A percentile compares a stretch with the other conserved stretches of the same genome.
Evolutionary conservation across 2,888 invertebrate genomes (phyloP).

Genomic region (Autographa gamma): DNA sequence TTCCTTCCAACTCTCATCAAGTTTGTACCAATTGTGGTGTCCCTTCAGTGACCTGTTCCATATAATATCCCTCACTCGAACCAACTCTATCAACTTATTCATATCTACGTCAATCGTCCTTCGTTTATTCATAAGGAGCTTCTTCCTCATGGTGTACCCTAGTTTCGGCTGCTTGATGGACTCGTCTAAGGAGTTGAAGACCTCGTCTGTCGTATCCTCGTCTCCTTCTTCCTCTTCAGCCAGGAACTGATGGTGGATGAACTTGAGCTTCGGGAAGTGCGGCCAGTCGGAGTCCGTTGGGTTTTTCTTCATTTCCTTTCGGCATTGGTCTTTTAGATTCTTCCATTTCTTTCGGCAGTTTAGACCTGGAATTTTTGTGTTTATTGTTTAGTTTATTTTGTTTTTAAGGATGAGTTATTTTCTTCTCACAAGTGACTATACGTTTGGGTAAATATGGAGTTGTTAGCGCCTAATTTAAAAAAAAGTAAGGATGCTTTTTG

Average conservation of each 20-base stretch:
- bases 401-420: too few species aligned
- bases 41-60: conserved; percentile 85
- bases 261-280: conserved; percentile 80
- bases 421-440: too few species aligned
- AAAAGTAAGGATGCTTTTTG: background rate
- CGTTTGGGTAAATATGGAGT: too few species aligned
- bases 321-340: conserved; percentile 85
- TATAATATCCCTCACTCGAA: conserved; percentile 78
- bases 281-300: conserved; percentile 83
- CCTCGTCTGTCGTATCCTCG: conserved; percentile 79
- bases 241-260: conserved; percentile 83
- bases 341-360: conserved; percentile 87
- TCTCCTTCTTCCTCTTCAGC: conserved; percentile 83
- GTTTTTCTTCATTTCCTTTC: conserved; percentile 85
- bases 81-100: conserved; percentile 82
- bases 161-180: conserved; percentile 83
- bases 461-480: background rate
- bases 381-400: conserved; percentile 8
- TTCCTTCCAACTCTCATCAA: conserved; percentile 86
- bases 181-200: conserved; percentile 78
- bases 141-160: conserved; percentile 84
- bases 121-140: conserved; percentile 81
- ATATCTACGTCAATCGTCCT: conserved; percentile 83
- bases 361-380: conserved; percentile 73
- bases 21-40: conserved; percentile 85